phyloP scores from a whole-genome alignment of 1,140 invertebrate species.

The Pogonomyrmex barbatus region DNA sequence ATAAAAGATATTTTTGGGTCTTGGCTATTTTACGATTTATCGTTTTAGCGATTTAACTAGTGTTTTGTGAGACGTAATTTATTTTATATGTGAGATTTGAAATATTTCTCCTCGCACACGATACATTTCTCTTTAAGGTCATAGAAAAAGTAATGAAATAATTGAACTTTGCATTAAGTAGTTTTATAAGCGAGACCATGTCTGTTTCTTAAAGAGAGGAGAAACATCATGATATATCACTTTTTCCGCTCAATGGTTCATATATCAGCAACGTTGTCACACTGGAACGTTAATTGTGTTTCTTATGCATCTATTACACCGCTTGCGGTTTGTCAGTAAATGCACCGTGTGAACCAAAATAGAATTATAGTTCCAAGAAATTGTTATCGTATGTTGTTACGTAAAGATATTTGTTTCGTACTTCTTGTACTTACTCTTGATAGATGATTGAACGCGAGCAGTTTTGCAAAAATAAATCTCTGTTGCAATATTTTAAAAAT shows the following conservation, averaged over 20 bases:
- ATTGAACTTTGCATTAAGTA: neutral
- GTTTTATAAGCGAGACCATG: neutral
- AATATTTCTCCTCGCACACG: neutral
- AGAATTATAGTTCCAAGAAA: conserved; percentile 16
- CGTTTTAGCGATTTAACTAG: neutral
- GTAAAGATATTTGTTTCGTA: conserved; percentile 20
- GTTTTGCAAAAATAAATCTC: neutral
- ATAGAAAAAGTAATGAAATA: neutral
- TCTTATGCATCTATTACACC: conserved; percentile 16
- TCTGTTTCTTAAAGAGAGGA: conserved; percentile 16
- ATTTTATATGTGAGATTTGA: neutral
- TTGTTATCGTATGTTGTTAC: conserved; percentile 10
- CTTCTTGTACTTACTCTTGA: neutral
- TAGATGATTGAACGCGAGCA: neutral
- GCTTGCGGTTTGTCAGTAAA: conserved; percentile 10
- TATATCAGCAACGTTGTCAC: conserved; percentile 42
- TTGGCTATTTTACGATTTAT: neutral
- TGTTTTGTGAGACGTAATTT: neutral
- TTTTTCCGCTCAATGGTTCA: neutral
- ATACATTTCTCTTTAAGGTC: neutral
- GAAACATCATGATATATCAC: neutral
- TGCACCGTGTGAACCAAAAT: conserved; percentile 19
- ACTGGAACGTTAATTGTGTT: conserved; percentile 33
- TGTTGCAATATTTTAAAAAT: neutral
- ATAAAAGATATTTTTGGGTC: neutral